These are phyloP conservation scores for Elegia similella DNA, from an alignment of 2,888 invertebrate genomes.

Conservation along the genomic window DNA sequence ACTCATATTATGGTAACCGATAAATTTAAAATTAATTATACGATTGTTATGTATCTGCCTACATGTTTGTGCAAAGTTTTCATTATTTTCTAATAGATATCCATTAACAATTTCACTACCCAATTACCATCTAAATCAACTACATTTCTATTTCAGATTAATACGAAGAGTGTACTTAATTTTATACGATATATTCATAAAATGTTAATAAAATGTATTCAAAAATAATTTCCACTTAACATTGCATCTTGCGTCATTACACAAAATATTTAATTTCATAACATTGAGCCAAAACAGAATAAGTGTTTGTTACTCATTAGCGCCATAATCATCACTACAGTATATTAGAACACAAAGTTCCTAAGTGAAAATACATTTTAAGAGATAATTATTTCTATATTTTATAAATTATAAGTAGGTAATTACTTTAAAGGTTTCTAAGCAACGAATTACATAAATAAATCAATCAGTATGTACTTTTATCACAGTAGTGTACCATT, in stretches of 20 bases:
- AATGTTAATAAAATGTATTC: background rate
- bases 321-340: constrained; percentile 35
- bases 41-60: constrained; percentile 6
- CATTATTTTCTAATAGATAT: background rate
- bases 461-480: constrained; percentile 44
- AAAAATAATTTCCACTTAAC: background rate
- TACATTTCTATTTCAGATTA: background rate
- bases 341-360: constrained; percentile 74
- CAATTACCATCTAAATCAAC: background rate
- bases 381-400: constrained; percentile 62
- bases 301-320: background rate
- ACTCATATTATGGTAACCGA: constrained; percentile 20
- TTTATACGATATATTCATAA: background rate
- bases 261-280: background rate
- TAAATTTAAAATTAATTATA: constrained; percentile 11
- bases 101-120: background rate
- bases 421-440: constrained; percentile 71
- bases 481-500: constrained; percentile 31
- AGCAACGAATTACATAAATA: constrained; percentile 72
- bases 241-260: too few species aligned
- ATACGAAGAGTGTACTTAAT: constrained; percentile 14
- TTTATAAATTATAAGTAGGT: constrained; percentile 64
- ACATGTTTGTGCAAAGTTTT: background rate
- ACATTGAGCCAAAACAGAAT: background rate
- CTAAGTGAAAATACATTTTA: constrained; percentile 67